These are phyloP conservation scores for Danio tinwini DNA, from an alignment of 2,797 vertebrate species.

Conservation along the genomic window DNA sequence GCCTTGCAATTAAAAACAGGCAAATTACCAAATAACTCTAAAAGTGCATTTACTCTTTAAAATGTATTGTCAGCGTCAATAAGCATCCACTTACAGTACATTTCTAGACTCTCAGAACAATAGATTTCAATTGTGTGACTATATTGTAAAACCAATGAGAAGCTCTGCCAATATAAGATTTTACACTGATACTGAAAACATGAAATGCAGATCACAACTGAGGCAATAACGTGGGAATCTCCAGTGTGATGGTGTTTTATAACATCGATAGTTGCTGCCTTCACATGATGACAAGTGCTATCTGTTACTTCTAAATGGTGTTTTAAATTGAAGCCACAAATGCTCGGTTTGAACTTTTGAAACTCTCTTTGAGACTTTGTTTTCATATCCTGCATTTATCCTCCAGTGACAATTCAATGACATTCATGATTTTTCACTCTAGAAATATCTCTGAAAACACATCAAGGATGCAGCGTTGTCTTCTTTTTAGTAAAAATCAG, in stretches of 20 bases:
- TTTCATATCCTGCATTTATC: neutral
- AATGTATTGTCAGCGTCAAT: slow-evolving; percentile 1
- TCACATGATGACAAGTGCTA: neutral
- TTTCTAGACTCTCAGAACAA: neutral
- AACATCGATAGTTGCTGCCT: neutral
- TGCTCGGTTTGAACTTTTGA: neutral
- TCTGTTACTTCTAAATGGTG: neutral
- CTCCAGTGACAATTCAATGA: neutral
- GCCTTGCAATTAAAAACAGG: neutral
- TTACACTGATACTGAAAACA: neutral
- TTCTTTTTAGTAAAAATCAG: slow-evolving; percentile 23
- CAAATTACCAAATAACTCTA: neutral
- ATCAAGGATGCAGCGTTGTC: neutral
- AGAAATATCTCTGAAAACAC: neutral
- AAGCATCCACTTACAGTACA: neutral
- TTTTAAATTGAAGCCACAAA: slow-evolving; percentile 2
- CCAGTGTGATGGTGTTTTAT: neutral
- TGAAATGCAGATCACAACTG: neutral
- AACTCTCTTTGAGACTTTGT: neutral
- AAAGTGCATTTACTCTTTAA: slow-evolving; percentile 17
- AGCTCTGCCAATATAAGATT: neutral
- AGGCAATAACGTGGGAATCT: neutral
- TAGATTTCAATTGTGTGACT: neutral
- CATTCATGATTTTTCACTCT: neutral
- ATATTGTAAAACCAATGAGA: neutral